Base-by-base conservation (phyloP, 1,140 invertebrate species). In the Popillia japonica region DNA sequence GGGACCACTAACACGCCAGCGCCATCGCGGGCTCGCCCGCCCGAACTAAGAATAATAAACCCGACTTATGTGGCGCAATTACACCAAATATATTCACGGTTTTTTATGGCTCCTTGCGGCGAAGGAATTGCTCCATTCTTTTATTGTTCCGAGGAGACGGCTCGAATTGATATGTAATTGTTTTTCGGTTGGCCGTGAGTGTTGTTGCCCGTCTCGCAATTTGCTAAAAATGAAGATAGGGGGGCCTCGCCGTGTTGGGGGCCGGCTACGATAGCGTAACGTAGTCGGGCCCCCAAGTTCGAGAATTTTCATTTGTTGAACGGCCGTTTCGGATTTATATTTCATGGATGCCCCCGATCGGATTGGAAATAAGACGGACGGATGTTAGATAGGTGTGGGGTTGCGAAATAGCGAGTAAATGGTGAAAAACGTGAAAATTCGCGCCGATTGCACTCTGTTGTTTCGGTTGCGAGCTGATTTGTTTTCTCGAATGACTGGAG, bases 1-100 rank as follows among this genome's bases (percentile, higher is more conserved):
- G 84, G 83, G 84, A 76, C 78, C 81, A 80, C 77, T 85, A 85
- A 84, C 84, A 84, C 83, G 84, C 81, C 82, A 84, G 82, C 84
- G 80, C 83, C 81, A 82, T 82, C 81, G 79, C 80, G 81, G 27
- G 76, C 79, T 68, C 76, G 20, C 40, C 41, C 61, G 75, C 27
- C 75, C 75, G 79, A 82, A 84, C 79, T 82, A 84, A 82, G 82
- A 83, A 84, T 86, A 86, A 86, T 86, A 86, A 86, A 86, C 79
- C 82, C 85, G 83, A 85, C 85, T 86, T 85, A 84, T 84, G 85
- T 80, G 75, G 83, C 83, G 81, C 85, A 86, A 86, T 86, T 86
- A 86, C 84, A 84, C 85, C 84, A 85, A 85, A 86, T 85, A 84
- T 84, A 86, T 86, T 86, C 85, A 85, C 84, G 84, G 83, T 84